Evolutionary conservation across 2,888 invertebrate species (phyloP).

Genomic region (Hypolimnas misippus): DNA sequence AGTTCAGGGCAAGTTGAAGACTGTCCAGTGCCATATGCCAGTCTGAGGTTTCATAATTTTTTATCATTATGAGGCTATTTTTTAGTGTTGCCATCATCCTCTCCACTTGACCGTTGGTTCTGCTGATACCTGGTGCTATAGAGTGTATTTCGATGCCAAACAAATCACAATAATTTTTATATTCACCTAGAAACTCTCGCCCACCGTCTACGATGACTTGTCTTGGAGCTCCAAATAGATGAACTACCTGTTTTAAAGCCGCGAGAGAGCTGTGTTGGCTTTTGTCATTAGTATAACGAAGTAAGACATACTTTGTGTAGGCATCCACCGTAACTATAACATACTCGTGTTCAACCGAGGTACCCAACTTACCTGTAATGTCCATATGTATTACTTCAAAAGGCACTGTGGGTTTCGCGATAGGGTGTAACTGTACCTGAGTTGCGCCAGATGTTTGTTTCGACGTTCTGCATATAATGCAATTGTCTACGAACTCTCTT

Average conservation of each 20-base stretch:
- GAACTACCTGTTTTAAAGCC: slow-evolving; percentile 30
- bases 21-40: slow-evolving; percentile 43
- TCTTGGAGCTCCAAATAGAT: slow-evolving; percentile 39
- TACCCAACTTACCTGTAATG: slow-evolving; percentile 43
- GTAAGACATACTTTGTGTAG: slow-evolving; percentile 11
- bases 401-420: slow-evolving; percentile 40
- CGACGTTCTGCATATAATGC: slow-evolving; percentile 42
- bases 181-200: slow-evolving; percentile 40
- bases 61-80: slow-evolving; percentile 42
- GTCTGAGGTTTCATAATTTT: slow-evolving; percentile 43
- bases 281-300: slow-evolving; percentile 40
- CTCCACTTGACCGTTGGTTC: slow-evolving; percentile 45
- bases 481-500: slow-evolving; percentile 43
- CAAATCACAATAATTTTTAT: slow-evolving; percentile 36
- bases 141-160: slow-evolving; percentile 37
- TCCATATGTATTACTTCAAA: slow-evolving; percentile 47
- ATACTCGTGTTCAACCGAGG: slow-evolving; percentile 24
- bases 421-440: slow-evolving; percentile 45
- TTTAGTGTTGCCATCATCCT: slow-evolving; percentile 39
- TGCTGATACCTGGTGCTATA: slow-evolving; percentile 42
- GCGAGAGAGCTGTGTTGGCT: slow-evolving; percentile 26
- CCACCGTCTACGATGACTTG: slow-evolving; percentile 44
- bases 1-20: slow-evolving; percentile 31
- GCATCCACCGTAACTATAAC: slow-evolving; percentile 38
- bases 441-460: slow-evolving; percentile 47